phyloP scores from a whole-genome alignment of 2,888 invertebrate species.

The Coenonympha arcania region DNA sequence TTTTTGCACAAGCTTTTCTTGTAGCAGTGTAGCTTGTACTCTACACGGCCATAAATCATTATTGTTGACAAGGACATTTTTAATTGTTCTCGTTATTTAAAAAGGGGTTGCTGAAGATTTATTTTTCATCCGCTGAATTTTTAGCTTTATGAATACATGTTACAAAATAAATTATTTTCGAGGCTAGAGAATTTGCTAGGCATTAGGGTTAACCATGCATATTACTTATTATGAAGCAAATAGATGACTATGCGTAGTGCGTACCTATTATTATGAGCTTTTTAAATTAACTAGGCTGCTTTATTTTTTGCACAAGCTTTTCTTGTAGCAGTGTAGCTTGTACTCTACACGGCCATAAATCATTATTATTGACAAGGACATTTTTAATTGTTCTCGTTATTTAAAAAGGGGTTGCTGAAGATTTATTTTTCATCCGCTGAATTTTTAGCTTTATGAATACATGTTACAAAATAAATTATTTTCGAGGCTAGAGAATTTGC shows the following conservation, averaged over 20 bases:
- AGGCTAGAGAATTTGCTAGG: no score
- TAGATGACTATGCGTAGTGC: no score
- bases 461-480: not conserved
- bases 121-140: constrained; percentile 1
- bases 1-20: not conserved
- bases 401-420: constrained; percentile 18
- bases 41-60: constrained; percentile 43
- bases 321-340: no score
- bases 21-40: no score
- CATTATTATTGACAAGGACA: constrained; percentile 36
- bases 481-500: no score
- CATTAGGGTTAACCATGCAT: no score
- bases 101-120: constrained; percentile 17
- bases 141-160: not conserved
- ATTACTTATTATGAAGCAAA: no score
- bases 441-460: not conserved
- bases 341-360: constrained; percentile 39
- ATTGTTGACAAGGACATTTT: constrained; percentile 34
- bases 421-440: constrained; percentile 8
- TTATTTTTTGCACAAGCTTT: not conserved
- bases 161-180: not conserved
- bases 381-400: constrained; percentile 33
- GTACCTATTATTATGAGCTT: no score
- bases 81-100: constrained; percentile 31
- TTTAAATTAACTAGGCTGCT: no score